Evolutionary conservation across 2,797 vertebrate species (phyloP).

Genomic region (Petrocephalus schoutedeni): DNA sequence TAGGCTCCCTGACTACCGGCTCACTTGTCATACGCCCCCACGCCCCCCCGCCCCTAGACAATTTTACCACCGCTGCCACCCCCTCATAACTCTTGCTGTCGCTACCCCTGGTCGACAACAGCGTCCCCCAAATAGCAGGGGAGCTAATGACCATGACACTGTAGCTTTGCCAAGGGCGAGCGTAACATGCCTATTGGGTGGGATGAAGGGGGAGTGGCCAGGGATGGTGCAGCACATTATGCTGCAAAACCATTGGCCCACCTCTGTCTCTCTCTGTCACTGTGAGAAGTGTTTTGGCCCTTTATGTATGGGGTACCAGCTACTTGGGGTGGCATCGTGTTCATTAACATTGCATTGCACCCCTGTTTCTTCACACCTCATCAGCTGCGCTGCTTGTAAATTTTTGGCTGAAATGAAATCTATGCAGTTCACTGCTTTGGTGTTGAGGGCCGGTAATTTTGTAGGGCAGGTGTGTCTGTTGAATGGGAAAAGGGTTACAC

Average conservation of each 20-base stretch:
- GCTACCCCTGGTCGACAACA: neutral
- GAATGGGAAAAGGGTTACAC: neutral
- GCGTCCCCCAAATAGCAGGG: neutral
- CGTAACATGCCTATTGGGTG: neutral
- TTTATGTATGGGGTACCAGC: neutral
- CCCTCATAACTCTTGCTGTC: constrained; percentile 9
- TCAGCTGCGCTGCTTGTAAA: neutral
- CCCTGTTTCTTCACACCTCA: neutral
- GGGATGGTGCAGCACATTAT: neutral
- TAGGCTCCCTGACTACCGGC: neutral
- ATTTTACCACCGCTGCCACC: neutral
- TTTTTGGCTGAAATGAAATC: neutral
- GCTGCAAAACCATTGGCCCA: neutral
- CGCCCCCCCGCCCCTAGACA: too few species aligned
- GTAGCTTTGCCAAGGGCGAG: neutral
- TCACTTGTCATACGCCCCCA: neutral
- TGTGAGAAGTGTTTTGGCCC: neutral
- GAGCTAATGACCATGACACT: neutral
- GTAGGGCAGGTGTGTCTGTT: neutral
- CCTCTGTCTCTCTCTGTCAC: neutral
- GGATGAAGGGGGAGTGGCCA: neutral
- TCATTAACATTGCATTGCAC: neutral
- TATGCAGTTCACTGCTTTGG: neutral
- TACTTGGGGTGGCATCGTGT: neutral
- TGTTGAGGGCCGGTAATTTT: neutral